Evolutionary conservation across 2,797 vertebrate species (phyloP), one percentile per base, ranked within the genome.

Genomic region (Sebastiscus tertius): DNA sequence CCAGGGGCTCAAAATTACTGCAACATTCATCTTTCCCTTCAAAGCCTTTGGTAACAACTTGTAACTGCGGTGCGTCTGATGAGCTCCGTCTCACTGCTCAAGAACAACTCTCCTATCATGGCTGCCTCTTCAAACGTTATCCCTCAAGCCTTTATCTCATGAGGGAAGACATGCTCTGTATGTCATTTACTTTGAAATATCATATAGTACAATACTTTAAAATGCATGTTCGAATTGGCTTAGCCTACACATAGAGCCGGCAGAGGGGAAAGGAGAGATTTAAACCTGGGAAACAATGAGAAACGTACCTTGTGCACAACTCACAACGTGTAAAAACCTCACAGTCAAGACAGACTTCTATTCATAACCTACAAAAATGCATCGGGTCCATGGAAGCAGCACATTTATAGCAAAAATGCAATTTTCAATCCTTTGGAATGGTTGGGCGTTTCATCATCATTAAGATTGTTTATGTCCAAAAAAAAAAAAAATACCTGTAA

Each of bases 351-450:
- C 88, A 95, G 87, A 93, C 93, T 89, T 92, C 85, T 82, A 86
- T 75, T 89, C 90, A 94, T 91, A 90, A 90, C 81, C 91, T 92
- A 94, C 89, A 89, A 87, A 90, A 91, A 94, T 80, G 91, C 92
- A 95, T 89, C 75, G 81, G 89, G 92, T 94, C 83, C 84, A 91
- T 93, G 90, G 81, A 95, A 95, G 95, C 94, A 93, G 91, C 93
- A 92, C 88, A 94, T 90, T 93, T 90, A 94, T 90, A 95, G 94
- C 92, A 93, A 46, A 42, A 95, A 93, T 90, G 89, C 85, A 94
- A 88, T 93, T 87, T 78, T 92, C 87, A 96, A 93, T 95, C 95
- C 94, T 96, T 94, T 96, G 96, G 96, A 97, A 97, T 96, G 94
- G 91, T 94, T 86, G 95, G 93, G 92, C 87, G 80, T 93, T 46